Conservation (phyloP, 2,797 vertebrate genomes). For the Argya squamiceps region DNA sequence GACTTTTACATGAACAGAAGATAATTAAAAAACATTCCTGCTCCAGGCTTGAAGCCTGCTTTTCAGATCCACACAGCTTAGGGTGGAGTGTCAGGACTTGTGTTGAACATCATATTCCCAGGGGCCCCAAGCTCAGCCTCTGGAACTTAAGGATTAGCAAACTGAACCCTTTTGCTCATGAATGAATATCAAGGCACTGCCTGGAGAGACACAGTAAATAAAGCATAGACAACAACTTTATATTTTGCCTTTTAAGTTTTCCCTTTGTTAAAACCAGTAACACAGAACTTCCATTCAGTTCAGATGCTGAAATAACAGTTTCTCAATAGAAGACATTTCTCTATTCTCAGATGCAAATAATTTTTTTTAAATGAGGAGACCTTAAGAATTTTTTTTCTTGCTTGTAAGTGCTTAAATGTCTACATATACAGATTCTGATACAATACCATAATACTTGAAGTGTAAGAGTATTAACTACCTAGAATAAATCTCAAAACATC, state of each 20-base stretch:
- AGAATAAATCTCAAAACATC: not conserved
- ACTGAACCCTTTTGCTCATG: not conserved
- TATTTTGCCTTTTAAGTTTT: slow-evolving; percentile 15
- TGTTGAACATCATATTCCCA: not conserved
- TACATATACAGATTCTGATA: not conserved
- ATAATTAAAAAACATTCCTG: slow-evolving; percentile 36
- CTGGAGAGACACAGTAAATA: not conserved
- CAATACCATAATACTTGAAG: not conserved
- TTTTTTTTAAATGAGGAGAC: not conserved
- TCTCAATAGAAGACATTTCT: not conserved
- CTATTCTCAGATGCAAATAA: not conserved
- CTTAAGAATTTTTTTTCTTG: not conserved
- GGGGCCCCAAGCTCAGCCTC: not conserved
- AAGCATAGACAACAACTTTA: not conserved
- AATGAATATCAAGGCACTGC: slow-evolving; percentile 4
- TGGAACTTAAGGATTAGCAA: slow-evolving; percentile 33
- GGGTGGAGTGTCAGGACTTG: slow-evolving; percentile 25
- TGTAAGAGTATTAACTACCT: not conserved
- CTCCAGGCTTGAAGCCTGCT: slow-evolving; percentile 16
- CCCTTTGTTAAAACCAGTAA: not conserved
- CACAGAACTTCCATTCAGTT: not conserved
- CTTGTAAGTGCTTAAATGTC: not conserved
- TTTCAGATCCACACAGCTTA: slow-evolving; percentile 1
- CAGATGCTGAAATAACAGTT: slow-evolving; percentile 11
- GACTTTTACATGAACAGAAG: not conserved